phyloP scores from a whole-genome alignment of 2,888 invertebrate species.

The Diarsia rubi region DNA sequence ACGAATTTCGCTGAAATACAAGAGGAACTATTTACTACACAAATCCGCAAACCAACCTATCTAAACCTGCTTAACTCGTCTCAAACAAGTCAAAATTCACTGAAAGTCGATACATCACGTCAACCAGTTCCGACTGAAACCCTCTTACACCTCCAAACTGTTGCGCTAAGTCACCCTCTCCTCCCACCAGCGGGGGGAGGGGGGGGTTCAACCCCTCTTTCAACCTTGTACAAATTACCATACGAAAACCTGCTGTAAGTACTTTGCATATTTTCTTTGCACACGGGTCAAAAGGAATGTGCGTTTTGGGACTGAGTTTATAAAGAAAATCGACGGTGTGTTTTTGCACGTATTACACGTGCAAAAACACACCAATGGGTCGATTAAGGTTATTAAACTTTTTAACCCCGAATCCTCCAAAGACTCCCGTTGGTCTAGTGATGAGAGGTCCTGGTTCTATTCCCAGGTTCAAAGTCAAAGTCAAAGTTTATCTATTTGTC shows the following conservation, averaged over 20 bases:
- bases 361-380: no score
- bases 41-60: neutral
- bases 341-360: neutral
- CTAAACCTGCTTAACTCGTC: conserved; percentile 10
- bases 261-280: conserved; percentile 52
- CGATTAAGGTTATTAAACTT: neutral
- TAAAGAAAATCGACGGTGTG: neutral
- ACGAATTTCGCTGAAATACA: neutral
- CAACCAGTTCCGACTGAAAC: conserved; percentile 33
- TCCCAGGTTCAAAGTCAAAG: no score
- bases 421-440: no score
- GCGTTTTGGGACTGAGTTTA: neutral
- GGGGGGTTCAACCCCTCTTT: conserved; percentile 24
- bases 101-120: conserved; percentile 48
- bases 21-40: conserved; percentile 2
- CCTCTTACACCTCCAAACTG: conserved; percentile 55
- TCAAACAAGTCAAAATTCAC: conserved; percentile 47
- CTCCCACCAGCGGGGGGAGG: neutral
- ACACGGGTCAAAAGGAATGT: conserved; percentile 23
- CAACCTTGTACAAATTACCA: conserved; percentile 51
- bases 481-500: no score
- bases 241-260: conserved; percentile 42
- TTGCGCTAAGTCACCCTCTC: conserved; percentile 58
- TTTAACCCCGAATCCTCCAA: neutral
- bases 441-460: no score